These are phyloP conservation scores for Nomada fucata DNA, from an alignment of 2,888 invertebrate species.

Conservation along the genomic window DNA sequence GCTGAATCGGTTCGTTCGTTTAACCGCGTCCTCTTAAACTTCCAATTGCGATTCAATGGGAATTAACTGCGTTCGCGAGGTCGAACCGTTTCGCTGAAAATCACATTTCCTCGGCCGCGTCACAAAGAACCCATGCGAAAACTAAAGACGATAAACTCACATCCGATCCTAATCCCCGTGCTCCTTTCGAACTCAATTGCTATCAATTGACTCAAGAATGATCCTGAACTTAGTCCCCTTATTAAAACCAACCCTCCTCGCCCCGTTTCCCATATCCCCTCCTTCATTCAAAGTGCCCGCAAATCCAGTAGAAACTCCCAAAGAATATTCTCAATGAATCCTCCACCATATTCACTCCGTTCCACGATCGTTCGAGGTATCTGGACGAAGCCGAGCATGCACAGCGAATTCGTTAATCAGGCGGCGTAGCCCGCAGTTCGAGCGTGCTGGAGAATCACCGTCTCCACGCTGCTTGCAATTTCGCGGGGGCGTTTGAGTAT, in stretches of 20 bases:
- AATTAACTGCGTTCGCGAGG: background rate
- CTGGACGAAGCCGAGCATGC: background rate
- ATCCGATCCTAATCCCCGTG: no score
- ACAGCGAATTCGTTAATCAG: constrained; percentile 59
- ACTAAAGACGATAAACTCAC: no score
- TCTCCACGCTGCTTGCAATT: constrained; percentile 56
- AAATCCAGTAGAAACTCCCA: background rate
- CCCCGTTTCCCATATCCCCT: no score
- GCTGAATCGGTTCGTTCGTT: background rate
- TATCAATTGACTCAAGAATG: no score
- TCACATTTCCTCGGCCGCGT: background rate
- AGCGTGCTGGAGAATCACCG: constrained; percentile 39
- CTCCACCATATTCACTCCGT: no score
- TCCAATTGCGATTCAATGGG: background rate
- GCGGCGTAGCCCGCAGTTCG: constrained; percentile 52
- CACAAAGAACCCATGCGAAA: no score
- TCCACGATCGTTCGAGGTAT: no score
- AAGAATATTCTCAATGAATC: background rate
- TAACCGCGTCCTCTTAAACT: constrained; percentile 1
- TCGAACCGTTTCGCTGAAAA: background rate
- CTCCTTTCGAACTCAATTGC: no score
- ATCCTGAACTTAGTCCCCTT: no score
- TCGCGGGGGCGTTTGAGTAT: constrained; percentile 76
- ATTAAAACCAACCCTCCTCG: no score
- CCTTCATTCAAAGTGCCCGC: background rate